Percentiles rank a stretch among this genome's conserved stretches.
Conservation (phyloP, 2,888 invertebrate genomes). For the Clitarchus hookeri region DNA sequence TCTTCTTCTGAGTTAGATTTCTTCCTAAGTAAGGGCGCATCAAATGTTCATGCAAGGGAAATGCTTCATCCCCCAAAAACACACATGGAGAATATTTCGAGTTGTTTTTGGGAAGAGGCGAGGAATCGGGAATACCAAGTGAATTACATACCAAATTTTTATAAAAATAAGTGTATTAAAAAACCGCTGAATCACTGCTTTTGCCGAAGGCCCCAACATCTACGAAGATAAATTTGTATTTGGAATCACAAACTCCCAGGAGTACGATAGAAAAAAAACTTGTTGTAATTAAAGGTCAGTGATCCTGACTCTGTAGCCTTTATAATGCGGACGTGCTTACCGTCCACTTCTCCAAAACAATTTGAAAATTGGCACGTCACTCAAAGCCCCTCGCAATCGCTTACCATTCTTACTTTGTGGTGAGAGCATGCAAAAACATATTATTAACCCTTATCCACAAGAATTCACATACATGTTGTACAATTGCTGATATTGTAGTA, state of each 20-base stretch:
- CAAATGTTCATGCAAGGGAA: constrained; percentile 31
- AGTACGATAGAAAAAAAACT: constrained; percentile 15
- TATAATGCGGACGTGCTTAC: constrained; percentile 22
- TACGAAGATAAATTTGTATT: constrained; percentile 26
- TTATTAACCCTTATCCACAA: no score
- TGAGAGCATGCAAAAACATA: no score
- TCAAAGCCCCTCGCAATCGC: constrained; percentile 4
- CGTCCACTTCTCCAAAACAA: constrained; percentile 26
- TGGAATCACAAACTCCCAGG: constrained; percentile 16
- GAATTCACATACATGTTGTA: no score
- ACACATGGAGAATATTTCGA: constrained; percentile 4
- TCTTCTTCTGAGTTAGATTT: constrained; percentile 18
- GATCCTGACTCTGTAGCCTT: not conserved
- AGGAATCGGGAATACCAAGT: not conserved
- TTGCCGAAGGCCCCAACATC: constrained; percentile 29
- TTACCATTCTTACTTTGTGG: not conserved
- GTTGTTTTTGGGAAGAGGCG: constrained; percentile 11
- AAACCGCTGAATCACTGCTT: constrained; percentile 19
- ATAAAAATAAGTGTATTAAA: not conserved
- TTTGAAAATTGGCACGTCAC: not conserved
- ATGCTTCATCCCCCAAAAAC: constrained; percentile 35
- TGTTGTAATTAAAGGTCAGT: not conserved
- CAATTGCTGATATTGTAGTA: no score
- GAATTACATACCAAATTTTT: no score
- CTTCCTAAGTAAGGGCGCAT: constrained; percentile 31